Conservation (phyloP, 1,140 invertebrate genomes). For the Drosophila pseudoobscura region DNA sequence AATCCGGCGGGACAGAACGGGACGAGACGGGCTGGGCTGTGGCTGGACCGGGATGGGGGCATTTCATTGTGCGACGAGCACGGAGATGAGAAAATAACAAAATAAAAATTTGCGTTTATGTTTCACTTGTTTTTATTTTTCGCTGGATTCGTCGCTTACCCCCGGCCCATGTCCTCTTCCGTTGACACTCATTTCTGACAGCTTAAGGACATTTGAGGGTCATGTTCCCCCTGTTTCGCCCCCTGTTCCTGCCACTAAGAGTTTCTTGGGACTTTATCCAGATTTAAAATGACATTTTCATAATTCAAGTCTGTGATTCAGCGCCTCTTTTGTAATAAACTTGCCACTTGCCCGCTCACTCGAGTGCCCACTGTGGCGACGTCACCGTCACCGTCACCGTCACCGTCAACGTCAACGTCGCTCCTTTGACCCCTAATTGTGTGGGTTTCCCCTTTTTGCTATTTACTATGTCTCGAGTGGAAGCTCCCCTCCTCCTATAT, state of each 20-base stretch:
- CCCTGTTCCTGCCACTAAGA: neutral
- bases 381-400: no score
- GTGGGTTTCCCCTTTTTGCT: no score
- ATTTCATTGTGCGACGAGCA: constrained; percentile 20
- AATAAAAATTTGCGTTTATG: constrained; percentile 37
- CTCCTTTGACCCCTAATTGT: no score
- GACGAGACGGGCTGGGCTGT: no score
- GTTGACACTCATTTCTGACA: constrained; percentile 32
- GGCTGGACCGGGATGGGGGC: neutral
- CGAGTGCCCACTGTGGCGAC: no score
- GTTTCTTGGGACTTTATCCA: constrained; percentile 6
- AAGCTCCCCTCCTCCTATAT: neutral
- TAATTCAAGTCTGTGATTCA: no score
- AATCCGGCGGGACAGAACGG: no score
- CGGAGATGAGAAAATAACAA: constrained; percentile 33
- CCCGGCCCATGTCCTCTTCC: neutral
- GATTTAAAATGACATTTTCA: no score
- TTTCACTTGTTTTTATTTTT: constrained; percentile 23
- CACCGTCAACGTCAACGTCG: no score
- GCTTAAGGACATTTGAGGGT: constrained; percentile 36
- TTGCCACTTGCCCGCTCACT: no score
- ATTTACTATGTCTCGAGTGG: neutral
- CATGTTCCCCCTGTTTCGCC: no score
- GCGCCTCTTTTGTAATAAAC: no score
- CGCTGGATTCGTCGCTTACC: neutral